phyloP scores from a whole-genome alignment of 2,797 vertebrate species.

The Phrynocephalus forsythii region DNA sequence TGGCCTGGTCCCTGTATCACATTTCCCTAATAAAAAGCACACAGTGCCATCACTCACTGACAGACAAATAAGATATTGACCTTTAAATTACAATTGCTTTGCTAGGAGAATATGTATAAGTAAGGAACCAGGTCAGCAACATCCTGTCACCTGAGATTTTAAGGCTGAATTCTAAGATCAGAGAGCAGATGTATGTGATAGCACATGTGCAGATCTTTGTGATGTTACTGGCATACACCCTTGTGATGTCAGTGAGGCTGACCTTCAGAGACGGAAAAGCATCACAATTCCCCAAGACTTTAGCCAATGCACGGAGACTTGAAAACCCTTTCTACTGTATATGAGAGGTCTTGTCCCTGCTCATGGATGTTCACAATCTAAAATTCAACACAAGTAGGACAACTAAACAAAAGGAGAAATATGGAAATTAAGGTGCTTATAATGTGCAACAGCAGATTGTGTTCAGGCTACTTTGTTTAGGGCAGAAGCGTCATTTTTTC shows the following conservation, averaged over 20 bases:
- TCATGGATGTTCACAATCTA: background rate
- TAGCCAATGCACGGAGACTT: no score
- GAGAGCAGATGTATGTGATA: no score
- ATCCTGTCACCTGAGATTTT: no score
- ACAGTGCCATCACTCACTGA: background rate
- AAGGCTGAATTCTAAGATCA: no score
- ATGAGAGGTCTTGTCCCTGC: background rate
- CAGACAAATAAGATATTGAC: background rate
- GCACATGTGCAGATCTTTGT: no score
- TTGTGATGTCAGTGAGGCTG: no score
- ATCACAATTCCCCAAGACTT: no score
- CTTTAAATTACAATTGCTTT: background rate
- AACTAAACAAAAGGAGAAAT: background rate
- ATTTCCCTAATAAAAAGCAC: background rate
- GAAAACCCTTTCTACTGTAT: background rate
- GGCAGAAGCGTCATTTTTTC: background rate
- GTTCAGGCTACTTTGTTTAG: background rate
- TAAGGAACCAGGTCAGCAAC: no score
- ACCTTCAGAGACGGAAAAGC: no score
- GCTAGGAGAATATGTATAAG: background rate
- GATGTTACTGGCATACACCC: no score
- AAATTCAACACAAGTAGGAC: background rate
- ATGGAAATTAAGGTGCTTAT: background rate
- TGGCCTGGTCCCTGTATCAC: background rate
- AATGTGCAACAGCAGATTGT: background rate